Base-by-base conservation (phyloP, 2,113 vertebrate species). In the Calypte anna region DNA sequence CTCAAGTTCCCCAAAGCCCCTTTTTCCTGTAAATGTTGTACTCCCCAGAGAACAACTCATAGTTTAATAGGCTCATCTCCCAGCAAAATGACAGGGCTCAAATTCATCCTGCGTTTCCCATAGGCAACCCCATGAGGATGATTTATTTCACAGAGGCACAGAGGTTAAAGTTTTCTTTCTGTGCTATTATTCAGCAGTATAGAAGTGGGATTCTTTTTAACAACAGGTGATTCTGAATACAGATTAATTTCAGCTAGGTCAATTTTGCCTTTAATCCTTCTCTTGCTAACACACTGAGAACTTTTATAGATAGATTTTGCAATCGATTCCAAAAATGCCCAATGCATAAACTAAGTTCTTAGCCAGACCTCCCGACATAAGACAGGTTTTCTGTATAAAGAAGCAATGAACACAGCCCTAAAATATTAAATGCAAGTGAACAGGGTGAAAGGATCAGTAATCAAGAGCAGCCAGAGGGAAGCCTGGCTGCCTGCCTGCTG, bases 401-500 rank as follows among this genome's bases (percentile, higher is more conserved):
- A 50, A 78, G 78, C 58, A 30, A 68, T 15, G 36, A 82, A 79
- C 23, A 36, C 70, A 87, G 50, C 74, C 50, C 62, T 89, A 72
- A 89, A 91, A 91, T 87, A 76, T 73, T 85, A 93, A 90, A 94
- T 51, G 63, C 59, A 82, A 85, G 70, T 0, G 0, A 95, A 53
- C 53, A 61, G 46, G 84, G 25, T 82, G 80, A 77, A 86, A 92
- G 51, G 66, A 61, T 59, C 94, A 92, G 91, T 93, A 95, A 87
- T 78, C 62, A 69, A 74, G 57, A 55, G 78, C 69, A 87, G 74
- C 54, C 76, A 95, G 92, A 83, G 55, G 92, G 51, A 82, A 30
- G 57, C 51, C 57, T 91, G 92, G 77, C 67, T 70, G n/a, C 17
- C 62, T 91, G 70, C 89, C 79, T 51, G 43, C 63, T 33, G 62